These are phyloP conservation scores for Isichthys henryi DNA, from an alignment of 2,113 vertebrate species.

Conservation along the genomic window DNA sequence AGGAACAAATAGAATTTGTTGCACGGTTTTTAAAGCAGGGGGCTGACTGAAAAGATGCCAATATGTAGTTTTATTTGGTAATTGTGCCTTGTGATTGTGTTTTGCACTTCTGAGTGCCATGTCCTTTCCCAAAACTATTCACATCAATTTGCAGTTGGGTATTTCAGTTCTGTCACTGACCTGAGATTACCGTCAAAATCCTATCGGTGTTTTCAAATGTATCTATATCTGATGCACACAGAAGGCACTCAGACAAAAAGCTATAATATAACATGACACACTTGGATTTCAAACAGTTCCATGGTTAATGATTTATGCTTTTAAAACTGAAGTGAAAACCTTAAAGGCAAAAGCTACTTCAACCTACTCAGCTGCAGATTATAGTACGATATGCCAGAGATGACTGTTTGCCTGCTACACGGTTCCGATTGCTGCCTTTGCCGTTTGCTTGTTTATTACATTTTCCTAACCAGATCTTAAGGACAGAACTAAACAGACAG, in stretches of 20 bases:
- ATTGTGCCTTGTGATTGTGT: background rate
- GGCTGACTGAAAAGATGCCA: background rate
- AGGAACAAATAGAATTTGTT: background rate
- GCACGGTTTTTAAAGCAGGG: background rate
- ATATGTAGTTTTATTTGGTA: background rate
- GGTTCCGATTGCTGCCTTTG: background rate
- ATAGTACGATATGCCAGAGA: background rate
- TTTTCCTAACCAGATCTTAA: background rate
- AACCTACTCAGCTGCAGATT: background rate
- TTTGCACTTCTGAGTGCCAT: background rate
- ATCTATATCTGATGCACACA: background rate
- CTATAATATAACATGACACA: background rate
- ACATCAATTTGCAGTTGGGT: background rate
- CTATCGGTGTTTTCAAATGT: background rate
- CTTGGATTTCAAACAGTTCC: background rate
- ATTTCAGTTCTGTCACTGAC: background rate
- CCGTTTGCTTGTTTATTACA: background rate
- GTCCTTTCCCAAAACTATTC: background rate
- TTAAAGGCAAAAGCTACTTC: background rate
- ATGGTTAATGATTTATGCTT: background rate
- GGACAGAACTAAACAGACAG: background rate
- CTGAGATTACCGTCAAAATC: background rate
- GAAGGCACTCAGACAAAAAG: background rate
- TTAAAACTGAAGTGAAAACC: background rate
- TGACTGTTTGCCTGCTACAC: background rate